phyloP scores from a whole-genome alignment of 2,113 vertebrate genomes.

The Halichoeres trimaculatus region DNA sequence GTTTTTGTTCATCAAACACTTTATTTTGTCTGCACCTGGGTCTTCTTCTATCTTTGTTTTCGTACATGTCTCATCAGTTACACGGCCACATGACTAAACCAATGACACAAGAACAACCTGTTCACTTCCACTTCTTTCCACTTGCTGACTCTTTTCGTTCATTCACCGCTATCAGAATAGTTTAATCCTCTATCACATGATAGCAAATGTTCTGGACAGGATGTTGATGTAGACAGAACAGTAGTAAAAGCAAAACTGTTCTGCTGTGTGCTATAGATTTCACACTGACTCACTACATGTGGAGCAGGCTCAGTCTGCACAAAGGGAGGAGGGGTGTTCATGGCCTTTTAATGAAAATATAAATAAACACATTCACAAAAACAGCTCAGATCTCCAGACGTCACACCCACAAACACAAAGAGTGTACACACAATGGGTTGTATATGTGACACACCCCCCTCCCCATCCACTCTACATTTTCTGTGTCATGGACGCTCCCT shows the following conservation, averaged over 20 bases:
- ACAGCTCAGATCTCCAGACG: neutral
- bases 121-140: neutral
- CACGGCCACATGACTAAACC: neutral
- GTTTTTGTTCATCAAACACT: too few relatives aligned
- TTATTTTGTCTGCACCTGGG: too few relatives aligned
- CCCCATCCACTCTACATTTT: neutral
- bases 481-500: neutral
- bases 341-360: neutral
- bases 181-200: neutral
- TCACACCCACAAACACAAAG: constrained; percentile 28
- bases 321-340: neutral
- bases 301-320: neutral
- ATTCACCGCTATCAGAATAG: constrained; percentile 4
- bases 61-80: neutral
- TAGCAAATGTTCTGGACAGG: constrained; percentile 10
- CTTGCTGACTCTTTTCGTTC: constrained; percentile 1
- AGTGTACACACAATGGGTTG: constrained; percentile 1
- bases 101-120: neutral
- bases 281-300: constrained; percentile 54
- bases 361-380: neutral
- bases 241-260: neutral
- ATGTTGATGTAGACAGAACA: constrained; percentile 3
- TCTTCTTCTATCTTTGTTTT: too few relatives aligned
- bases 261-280: constrained; percentile 5
- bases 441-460: neutral